Evolutionary conservation across 2,113 vertebrate genomes (phyloP).

Genomic region (Chamaea fasciata): DNA sequence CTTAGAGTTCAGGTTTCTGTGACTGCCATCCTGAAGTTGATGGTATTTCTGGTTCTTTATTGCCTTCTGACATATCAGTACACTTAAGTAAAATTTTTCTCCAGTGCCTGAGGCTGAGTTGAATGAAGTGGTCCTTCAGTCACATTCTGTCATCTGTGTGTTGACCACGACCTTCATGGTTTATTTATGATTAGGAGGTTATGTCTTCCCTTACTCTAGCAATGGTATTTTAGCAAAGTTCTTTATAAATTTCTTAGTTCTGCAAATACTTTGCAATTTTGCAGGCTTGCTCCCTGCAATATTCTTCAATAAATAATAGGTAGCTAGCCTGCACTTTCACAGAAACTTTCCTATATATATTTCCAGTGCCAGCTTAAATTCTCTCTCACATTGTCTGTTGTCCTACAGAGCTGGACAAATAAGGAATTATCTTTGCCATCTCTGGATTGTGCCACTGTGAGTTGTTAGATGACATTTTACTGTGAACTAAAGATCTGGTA

Average conservation of each 20-base stretch:
- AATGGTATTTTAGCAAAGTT: neutral
- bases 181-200: conserved; percentile 48
- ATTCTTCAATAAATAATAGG: neutral
- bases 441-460: neutral
- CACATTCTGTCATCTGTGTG: conserved; percentile 48
- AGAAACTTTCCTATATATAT: neutral
- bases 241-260: neutral
- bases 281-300: neutral
- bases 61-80: conserved; percentile 38
- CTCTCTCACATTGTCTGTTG: neutral
- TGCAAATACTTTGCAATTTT: neutral
- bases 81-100: conserved; percentile 57
- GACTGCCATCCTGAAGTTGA: conserved; percentile 37
- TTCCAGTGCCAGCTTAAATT: neutral
- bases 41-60: conserved; percentile 52
- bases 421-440: neutral
- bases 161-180: conserved; percentile 58
- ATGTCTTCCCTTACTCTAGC: neutral
- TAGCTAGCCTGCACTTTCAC: neutral
- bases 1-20: neutral
- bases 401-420: neutral
- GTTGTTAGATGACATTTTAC: neutral
- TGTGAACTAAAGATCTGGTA: neutral
- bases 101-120: conserved; percentile 42
- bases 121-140: conserved; percentile 43